Conservation (phyloP, 2,888 invertebrate genomes). For the Lasioglossum morio region DNA sequence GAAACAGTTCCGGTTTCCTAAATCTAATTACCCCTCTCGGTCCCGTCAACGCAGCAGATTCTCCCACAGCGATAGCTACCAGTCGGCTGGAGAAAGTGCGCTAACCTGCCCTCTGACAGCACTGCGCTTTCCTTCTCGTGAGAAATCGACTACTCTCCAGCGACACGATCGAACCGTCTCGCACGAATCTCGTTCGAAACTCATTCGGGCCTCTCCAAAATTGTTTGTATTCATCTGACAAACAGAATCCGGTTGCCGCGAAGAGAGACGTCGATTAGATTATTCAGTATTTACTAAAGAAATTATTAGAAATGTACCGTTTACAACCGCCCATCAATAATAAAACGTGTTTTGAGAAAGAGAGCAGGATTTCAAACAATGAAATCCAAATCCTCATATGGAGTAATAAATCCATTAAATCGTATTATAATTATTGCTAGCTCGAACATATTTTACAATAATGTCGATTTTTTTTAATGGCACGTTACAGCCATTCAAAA, state of each 20-base stretch:
- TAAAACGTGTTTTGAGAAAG: no score
- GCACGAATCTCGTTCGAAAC: background rate
- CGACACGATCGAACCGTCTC: background rate
- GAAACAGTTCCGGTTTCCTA: slow-evolving; percentile 47
- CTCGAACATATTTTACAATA: no score
- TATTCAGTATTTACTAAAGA: background rate
- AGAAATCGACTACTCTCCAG: background rate
- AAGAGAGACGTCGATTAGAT: background rate
- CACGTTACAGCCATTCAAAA: no score
- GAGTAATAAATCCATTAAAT: no score
- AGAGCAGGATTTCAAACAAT: no score
- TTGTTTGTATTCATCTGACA: background rate
- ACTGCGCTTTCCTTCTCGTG: slow-evolving; percentile 29
- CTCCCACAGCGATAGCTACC: slow-evolving; percentile 49
- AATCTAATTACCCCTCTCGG: slow-evolving; percentile 60
- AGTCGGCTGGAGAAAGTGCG: slow-evolving; percentile 57
- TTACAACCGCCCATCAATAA: background rate
- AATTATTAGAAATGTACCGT: background rate
- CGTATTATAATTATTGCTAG: no score
- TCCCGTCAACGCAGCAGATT: slow-evolving; percentile 52
- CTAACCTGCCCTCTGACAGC: slow-evolving; percentile 26
- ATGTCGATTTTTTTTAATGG: no score
- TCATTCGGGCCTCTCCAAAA: background rate
- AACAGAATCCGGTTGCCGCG: background rate
- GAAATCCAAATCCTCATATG: no score